These are phyloP conservation scores for Brotula barbata DNA, from an alignment of 2,797 vertebrate genomes.

Conservation along the genomic window DNA sequence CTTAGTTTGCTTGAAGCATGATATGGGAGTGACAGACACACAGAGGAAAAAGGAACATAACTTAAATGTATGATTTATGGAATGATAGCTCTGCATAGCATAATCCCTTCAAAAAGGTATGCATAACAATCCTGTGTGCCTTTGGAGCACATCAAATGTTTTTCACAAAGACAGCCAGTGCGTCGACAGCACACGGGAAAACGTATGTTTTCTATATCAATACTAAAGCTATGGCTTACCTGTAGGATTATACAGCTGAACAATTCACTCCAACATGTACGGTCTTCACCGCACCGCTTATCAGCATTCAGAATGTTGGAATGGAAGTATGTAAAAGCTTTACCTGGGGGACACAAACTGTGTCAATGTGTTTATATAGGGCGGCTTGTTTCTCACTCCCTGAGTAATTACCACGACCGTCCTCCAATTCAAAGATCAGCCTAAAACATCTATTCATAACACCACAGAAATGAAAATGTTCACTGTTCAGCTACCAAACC, in stretches of 20 bases:
- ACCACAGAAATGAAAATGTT: conserved; percentile 27
- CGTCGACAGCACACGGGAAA: conserved; percentile 20
- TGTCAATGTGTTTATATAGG: conserved; percentile 2
- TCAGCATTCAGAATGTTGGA: conserved; percentile 19
- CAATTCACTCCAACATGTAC: conserved; percentile 12
- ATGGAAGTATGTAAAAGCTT: conserved; percentile 31
- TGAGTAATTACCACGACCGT: conserved; percentile 42
- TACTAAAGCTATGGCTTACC: conserved; percentile 47
- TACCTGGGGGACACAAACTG: conserved; percentile 29
- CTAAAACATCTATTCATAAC: conserved; percentile 25
- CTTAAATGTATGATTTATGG: conserved; percentile 35
- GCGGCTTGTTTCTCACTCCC: conserved; percentile 44
- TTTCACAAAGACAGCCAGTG: conserved; percentile 39
- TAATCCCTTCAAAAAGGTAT: conserved; percentile 39
- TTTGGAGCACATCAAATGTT: conserved; percentile 25
- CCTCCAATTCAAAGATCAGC: conserved; percentile 33
- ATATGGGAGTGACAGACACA: conserved; percentile 20
- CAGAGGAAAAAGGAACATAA: background rate
- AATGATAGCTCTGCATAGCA: conserved; percentile 65
- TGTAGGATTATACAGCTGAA: conserved; percentile 31
- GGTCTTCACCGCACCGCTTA: conserved; percentile 11
- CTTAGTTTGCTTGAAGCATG: conserved; percentile 15
- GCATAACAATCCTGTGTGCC: conserved; percentile 12
- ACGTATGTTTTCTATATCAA: conserved; percentile 4
- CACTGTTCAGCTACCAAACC: conserved; percentile 18